Percentiles rank a stretch among this genome's conserved stretches.
Evolutionary conservation across 2,113 vertebrate species (phyloP).

Genomic region (Nesoenas mayeri): DNA sequence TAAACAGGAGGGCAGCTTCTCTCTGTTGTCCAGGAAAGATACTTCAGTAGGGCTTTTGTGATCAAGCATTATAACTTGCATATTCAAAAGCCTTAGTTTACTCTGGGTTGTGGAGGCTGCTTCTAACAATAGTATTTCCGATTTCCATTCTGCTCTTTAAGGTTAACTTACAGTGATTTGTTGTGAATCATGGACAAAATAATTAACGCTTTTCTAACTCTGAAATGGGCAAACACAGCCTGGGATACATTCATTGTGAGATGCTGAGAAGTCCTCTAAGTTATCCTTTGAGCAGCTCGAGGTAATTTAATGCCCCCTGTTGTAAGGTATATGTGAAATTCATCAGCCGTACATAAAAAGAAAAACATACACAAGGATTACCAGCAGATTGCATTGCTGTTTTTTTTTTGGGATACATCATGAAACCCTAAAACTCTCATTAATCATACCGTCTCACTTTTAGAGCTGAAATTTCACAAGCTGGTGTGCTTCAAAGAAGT

Average conservation of each 20-base stretch:
- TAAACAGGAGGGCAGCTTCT: neutral
- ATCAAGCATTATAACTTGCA: neutral
- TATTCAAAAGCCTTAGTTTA: neutral
- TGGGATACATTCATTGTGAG: neutral
- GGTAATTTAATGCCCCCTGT: neutral
- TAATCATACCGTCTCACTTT: neutral
- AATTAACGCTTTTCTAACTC: neutral
- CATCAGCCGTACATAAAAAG: neutral
- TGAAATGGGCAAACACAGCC: neutral
- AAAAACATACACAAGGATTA: neutral
- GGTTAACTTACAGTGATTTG: neutral
- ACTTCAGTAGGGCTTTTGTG: neutral
- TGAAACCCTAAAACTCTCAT: neutral
- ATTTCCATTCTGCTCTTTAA: neutral
- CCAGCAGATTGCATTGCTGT: neutral
- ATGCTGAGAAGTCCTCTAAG: neutral
- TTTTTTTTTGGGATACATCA: neutral
- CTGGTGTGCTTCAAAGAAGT: neutral
- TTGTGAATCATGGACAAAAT: slow-evolving; percentile 2
- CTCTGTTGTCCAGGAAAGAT: neutral
- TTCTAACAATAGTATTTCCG: neutral
- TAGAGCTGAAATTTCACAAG: neutral
- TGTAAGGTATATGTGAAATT: neutral
- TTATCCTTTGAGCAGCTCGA: slow-evolving; percentile 12
- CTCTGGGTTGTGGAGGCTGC: neutral